Evolutionary conservation across 2,797 vertebrate species (phyloP).

Genomic region (Sorex maritimensis): DNA sequence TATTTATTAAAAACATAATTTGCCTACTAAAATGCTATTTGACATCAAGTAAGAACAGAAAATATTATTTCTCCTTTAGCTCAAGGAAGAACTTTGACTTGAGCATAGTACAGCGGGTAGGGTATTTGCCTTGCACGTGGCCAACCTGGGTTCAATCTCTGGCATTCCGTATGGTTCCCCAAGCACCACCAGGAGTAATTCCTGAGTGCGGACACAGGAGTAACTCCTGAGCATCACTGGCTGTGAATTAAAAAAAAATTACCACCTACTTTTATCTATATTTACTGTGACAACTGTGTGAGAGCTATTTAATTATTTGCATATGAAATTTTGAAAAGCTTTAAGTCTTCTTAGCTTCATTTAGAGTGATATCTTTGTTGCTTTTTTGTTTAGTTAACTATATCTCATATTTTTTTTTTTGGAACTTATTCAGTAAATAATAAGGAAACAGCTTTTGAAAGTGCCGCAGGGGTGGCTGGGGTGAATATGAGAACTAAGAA

Average conservation of each 20-base stretch:
- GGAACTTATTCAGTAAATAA: slow-evolving; percentile 37
- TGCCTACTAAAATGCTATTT: slow-evolving; percentile 35
- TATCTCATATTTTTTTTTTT: slow-evolving; percentile 26
- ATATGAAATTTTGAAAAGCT: not conserved
- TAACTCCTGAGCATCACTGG: no score
- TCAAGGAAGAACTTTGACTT: slow-evolving; percentile 41
- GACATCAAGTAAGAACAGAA: not conserved
- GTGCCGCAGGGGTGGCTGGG: not conserved
- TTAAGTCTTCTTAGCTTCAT: slow-evolving; percentile 38
- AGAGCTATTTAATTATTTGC: slow-evolving; percentile 42
- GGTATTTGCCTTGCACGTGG: no score
- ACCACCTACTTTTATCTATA: no score
- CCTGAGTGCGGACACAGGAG: no score
- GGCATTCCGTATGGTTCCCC: no score
- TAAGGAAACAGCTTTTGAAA: slow-evolving; percentile 50
- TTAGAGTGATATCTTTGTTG: not conserved
- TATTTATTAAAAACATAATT: slow-evolving; percentile 37
- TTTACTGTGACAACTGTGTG: not conserved
- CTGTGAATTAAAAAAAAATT: no score
- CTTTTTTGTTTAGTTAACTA: slow-evolving; percentile 2
- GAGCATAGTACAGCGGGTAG: no score
- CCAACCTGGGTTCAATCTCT: no score
- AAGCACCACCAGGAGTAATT: no score
- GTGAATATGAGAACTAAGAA: not conserved
- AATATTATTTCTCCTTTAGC: slow-evolving; percentile 54